Conservation (phyloP, 2,797 vertebrate genomes). For the Rhabdomys pumilio region DNA sequence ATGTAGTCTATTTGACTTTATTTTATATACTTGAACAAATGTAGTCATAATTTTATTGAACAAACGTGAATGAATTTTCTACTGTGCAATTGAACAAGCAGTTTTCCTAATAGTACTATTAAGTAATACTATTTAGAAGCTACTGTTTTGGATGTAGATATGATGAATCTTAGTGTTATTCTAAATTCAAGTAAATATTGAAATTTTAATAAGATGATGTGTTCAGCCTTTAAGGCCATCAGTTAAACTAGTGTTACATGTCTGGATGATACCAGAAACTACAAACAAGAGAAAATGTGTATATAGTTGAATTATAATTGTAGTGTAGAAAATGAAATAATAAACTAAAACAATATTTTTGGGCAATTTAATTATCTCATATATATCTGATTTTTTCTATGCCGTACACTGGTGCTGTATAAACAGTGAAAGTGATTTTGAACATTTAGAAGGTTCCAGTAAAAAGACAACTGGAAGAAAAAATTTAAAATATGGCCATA, state of each 20-base stretch:
- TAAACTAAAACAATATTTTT: background rate
- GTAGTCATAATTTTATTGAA: background rate
- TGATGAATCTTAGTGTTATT: background rate
- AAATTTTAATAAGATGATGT: background rate
- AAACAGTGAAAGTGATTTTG: background rate
- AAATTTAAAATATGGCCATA: background rate
- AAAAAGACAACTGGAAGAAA: background rate
- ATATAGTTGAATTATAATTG: slow-evolving; percentile 31
- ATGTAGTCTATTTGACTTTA: background rate
- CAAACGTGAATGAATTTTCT: background rate
- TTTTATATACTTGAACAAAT: slow-evolving; percentile 45
- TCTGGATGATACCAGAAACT: background rate
- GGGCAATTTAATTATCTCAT: background rate
- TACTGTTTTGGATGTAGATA: background rate
- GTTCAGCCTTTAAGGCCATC: background rate
- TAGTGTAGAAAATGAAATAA: slow-evolving; percentile 24
- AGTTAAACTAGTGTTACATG: background rate
- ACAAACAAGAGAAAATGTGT: background rate
- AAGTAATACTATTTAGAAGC: background rate
- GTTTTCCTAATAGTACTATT: background rate
- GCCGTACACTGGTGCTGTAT: background rate
- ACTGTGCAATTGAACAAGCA: background rate
- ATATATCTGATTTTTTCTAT: background rate
- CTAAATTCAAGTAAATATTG: slow-evolving; percentile 21
- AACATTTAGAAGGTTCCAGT: background rate